Evolutionary conservation across 2,797 vertebrate species (phyloP).

Genomic region (Argentina silus): DNA sequence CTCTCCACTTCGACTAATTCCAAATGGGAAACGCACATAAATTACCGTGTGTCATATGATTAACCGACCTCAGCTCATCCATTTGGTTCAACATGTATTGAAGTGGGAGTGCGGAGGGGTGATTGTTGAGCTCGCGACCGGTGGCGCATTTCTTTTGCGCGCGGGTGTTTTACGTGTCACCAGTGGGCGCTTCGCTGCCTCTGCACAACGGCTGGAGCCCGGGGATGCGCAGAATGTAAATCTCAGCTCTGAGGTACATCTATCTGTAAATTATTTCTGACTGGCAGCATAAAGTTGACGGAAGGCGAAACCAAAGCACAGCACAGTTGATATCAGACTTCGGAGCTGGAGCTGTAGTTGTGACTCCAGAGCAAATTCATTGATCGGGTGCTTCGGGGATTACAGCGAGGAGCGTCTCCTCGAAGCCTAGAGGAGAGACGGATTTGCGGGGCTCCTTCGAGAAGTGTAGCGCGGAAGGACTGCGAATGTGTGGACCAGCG

Average conservation of each 20-base stretch:
- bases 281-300: slow-evolving; percentile 55
- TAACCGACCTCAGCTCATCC: neutral
- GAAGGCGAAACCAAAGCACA: slow-evolving; percentile 44
- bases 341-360: slow-evolving; percentile 18
- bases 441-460: slow-evolving; percentile 27
- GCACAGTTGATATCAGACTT: slow-evolving; percentile 3
- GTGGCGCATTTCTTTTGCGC: slow-evolving; percentile 65
- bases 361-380: slow-evolving; percentile 52
- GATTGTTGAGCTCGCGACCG: slow-evolving; percentile 20
- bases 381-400: slow-evolving; percentile 55
- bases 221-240: slow-evolving; percentile 71
- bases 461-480: slow-evolving; percentile 38
- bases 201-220: slow-evolving; percentile 70
- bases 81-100: slow-evolving; percentile 1
- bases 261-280: slow-evolving; percentile 24
- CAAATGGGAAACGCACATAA: neutral
- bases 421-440: slow-evolving; percentile 41
- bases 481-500: slow-evolving; percentile 11
- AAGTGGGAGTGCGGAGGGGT: neutral
- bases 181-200: slow-evolving; percentile 70
- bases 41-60: neutral
- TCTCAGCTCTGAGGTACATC: slow-evolving; percentile 58
- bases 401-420: slow-evolving; percentile 55
- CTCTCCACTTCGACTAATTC: neutral
- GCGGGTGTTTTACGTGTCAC: slow-evolving; percentile 69